Percentiles rank a stretch among this genome's conserved stretches.
Evolutionary conservation across 2,797 vertebrate species (phyloP).

Genomic region (Mustela erminea): DNA sequence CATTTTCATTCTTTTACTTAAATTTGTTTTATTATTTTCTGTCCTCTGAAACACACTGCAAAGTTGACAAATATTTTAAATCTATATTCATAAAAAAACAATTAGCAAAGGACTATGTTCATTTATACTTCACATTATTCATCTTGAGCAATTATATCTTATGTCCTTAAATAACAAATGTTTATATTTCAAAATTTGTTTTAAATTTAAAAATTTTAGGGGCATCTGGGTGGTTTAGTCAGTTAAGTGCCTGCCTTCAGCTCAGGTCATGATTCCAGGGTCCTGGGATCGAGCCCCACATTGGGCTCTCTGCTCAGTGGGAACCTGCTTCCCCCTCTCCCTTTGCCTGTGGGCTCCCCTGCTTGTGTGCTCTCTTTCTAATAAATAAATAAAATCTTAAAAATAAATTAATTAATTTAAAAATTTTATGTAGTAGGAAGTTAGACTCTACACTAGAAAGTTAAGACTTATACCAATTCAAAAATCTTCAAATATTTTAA

Average conservation of each 20-base stretch:
- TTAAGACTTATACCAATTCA: neutral
- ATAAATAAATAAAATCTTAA: neutral
- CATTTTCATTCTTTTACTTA: neutral
- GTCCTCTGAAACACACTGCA: neutral
- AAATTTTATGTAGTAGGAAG: neutral
- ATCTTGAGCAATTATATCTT: neutral
- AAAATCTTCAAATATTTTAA: constrained; percentile 8
- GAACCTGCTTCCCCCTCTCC: too few species aligned
- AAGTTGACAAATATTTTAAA: neutral
- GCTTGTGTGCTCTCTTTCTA: neutral
- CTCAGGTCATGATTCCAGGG: too few species aligned
- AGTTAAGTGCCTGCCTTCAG: too few species aligned
- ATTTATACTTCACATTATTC: constrained; percentile 9
- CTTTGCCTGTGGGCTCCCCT: neutral
- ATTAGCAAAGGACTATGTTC: neutral
- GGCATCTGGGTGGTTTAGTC: too few species aligned
- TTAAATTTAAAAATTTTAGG: constrained; percentile 33
- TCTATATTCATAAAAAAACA: neutral
- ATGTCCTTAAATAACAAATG: constrained; percentile 7
- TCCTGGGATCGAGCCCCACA: too few species aligned
- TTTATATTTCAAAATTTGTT: constrained; percentile 28
- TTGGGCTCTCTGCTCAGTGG: too few species aligned
- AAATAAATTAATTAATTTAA: neutral
- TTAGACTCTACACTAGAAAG: neutral
- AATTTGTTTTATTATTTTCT: neutral